Conservation (phyloP, 2,888 invertebrate species). For the Macaria notata region DNA sequence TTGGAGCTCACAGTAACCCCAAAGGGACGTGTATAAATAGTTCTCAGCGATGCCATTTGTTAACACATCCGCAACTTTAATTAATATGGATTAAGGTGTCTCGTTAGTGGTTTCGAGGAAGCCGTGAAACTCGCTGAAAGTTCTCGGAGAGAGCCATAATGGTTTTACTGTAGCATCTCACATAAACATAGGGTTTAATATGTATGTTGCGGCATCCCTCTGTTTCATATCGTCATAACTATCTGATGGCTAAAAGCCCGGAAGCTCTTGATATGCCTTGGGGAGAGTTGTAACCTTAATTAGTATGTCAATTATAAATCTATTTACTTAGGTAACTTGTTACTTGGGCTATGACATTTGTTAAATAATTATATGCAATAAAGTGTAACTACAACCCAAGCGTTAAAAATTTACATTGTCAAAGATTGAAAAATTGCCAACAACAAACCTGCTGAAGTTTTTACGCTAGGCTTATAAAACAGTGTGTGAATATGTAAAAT, state of each 20-base stretch:
- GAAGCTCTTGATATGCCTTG: too few species aligned
- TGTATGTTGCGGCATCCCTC: neutral
- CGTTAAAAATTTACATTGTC: too few species aligned
- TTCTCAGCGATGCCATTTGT: conserved; percentile 28
- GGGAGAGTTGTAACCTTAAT: too few species aligned
- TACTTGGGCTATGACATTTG: neutral
- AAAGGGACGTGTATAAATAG: conserved; percentile 28
- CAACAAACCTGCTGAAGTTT: too few species aligned
- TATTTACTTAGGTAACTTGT: neutral
- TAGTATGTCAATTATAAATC: neutral
- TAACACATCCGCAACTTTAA: conserved; percentile 31
- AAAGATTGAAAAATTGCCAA: too few species aligned
- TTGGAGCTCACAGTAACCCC: too few species aligned
- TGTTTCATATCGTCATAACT: neutral
- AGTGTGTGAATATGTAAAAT: too few species aligned
- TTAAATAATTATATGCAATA: neutral
- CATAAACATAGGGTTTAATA: too few species aligned
- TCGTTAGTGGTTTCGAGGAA: conserved; percentile 7
- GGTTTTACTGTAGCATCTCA: too few species aligned
- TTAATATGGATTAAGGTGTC: conserved; percentile 29
- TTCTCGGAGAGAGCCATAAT: neutral
- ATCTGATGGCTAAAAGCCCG: neutral
- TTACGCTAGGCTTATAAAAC: too few species aligned
- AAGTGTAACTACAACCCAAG: too few species aligned
- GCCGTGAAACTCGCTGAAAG: conserved; percentile 3